These are phyloP conservation scores for Alviniconcha marisindica DNA, from an alignment of 1,140 invertebrate genomes.

Conservation along the genomic window DNA sequence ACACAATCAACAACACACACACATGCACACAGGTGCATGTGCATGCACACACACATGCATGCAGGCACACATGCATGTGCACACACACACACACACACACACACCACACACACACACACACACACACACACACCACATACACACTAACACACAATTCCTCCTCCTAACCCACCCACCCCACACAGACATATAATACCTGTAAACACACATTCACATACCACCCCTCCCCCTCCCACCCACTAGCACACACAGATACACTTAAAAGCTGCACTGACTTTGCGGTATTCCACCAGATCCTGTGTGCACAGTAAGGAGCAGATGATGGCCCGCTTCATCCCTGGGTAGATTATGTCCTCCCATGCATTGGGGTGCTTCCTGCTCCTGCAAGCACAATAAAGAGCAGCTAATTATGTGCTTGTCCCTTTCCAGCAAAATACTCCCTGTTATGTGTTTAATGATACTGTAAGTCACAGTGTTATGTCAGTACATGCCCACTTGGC, in stretches of 20 bases:
- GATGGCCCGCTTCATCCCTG: constrained; percentile 92
- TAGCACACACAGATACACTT: not conserved
- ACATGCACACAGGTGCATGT: no score
- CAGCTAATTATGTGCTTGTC: no score
- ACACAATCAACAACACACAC: no score
- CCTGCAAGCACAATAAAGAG: constrained; percentile 46
- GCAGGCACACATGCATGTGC: no score
- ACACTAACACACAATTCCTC: not conserved
- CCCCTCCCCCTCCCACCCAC: not conserved
- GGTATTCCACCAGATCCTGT: constrained; percentile 87
- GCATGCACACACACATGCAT: no score
- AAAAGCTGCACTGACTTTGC: constrained; percentile 80
- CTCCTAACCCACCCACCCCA: not conserved
- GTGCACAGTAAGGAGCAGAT: constrained; percentile 91
- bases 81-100: no score
- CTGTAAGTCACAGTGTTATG: no score
- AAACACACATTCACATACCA: not conserved
- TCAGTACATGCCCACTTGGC: no score
- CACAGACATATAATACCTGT: not conserved
- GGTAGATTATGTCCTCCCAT: constrained; percentile 84
- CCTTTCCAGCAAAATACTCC: no score
- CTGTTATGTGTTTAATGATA: no score
- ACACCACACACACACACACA: not conserved
- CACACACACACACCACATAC: not conserved
- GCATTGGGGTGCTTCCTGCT: constrained; percentile 57